Conservation (phyloP, 2,888 invertebrate species). For the Drosophila austrosaltans region DNA sequence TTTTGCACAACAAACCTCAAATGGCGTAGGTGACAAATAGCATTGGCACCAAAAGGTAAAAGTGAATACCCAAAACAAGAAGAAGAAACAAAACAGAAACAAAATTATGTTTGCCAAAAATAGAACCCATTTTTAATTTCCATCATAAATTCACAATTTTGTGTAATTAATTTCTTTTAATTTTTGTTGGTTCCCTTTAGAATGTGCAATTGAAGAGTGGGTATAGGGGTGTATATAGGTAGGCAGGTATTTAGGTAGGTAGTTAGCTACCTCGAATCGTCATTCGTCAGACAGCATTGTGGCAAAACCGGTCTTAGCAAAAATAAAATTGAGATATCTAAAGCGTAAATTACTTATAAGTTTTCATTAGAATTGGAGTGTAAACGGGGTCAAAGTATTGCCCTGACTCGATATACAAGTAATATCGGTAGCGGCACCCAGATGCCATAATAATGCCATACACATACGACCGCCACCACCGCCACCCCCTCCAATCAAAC, state of each 20-base stretch:
- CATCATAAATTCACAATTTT: conserved; percentile 23
- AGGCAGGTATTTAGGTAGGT: background rate
- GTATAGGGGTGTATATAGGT: background rate
- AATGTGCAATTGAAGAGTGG: background rate
- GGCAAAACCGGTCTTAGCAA: conserved; percentile 60
- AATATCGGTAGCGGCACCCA: conserved; percentile 43
- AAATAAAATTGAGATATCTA: conserved; percentile 71
- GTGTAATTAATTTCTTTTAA: conserved; percentile 1
- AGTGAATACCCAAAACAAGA: conserved; percentile 36
- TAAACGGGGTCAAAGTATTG: conserved; percentile 73
- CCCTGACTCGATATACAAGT: conserved; percentile 26
- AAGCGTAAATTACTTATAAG: conserved; percentile 65
- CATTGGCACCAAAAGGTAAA: conserved; percentile 33
- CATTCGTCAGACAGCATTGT: background rate
- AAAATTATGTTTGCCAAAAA: conserved; percentile 30
- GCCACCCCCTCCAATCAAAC: conserved; percentile 15
- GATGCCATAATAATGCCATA: conserved; percentile 47
- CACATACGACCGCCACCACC: background rate
- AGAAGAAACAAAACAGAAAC: background rate
- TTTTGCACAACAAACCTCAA: conserved; percentile 58
- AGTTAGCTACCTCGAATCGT: conserved; percentile 5
- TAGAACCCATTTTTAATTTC: conserved; percentile 29
- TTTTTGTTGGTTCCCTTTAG: conserved; percentile 2
- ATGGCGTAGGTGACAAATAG: conserved; percentile 70
- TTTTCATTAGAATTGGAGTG: conserved; percentile 43